Evolutionary conservation across 2,113 vertebrate species (phyloP).

Genomic region (Dasyurus viverrinus): DNA sequence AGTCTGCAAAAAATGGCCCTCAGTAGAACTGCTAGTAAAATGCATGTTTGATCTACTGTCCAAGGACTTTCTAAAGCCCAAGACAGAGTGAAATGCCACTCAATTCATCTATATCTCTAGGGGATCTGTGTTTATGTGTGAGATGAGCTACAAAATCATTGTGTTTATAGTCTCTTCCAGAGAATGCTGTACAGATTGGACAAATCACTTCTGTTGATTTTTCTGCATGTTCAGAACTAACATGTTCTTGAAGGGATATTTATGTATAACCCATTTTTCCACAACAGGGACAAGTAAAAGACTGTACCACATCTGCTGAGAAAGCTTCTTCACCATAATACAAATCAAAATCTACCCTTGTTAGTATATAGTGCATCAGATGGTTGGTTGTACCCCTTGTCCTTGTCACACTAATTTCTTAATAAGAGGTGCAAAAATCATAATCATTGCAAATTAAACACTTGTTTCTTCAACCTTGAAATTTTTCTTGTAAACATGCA

Average conservation of each 20-base stretch:
- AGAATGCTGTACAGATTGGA: slow-evolving; percentile 98
- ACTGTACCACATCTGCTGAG: slow-evolving; percentile 94
- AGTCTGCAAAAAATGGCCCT: slow-evolving; percentile 95
- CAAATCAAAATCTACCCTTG: slow-evolving; percentile 96
- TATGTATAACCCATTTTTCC: slow-evolving; percentile 95
- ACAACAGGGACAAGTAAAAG: slow-evolving; percentile 96
- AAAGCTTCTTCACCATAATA: slow-evolving; percentile 96
- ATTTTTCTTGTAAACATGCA: slow-evolving; percentile 96
- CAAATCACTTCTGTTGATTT: slow-evolving; percentile 97
- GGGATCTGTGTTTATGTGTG: slow-evolving; percentile 99
- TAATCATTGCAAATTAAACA: slow-evolving; percentile 98
- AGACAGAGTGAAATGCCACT: slow-evolving; percentile 94
- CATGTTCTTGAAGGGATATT: slow-evolving; percentile 94
- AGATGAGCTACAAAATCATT: slow-evolving; percentile 99
- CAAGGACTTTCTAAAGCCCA: slow-evolving; percentile 91
- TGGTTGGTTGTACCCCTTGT: slow-evolving; percentile 96
- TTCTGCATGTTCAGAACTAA: slow-evolving; percentile 94
- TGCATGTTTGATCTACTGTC: slow-evolving; percentile 97
- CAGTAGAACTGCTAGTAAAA: slow-evolving; percentile 94
- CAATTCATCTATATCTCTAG: slow-evolving; percentile 98
- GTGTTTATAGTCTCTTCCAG: slow-evolving; percentile 98
- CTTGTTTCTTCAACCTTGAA: slow-evolving; percentile 94
- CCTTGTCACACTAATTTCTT: slow-evolving; percentile 92
- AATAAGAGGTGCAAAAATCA: slow-evolving; percentile 95
- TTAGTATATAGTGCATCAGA: slow-evolving; percentile 98